phyloP scores from a whole-genome alignment of 1,140 invertebrate species.

The Halesus radiatus region DNA sequence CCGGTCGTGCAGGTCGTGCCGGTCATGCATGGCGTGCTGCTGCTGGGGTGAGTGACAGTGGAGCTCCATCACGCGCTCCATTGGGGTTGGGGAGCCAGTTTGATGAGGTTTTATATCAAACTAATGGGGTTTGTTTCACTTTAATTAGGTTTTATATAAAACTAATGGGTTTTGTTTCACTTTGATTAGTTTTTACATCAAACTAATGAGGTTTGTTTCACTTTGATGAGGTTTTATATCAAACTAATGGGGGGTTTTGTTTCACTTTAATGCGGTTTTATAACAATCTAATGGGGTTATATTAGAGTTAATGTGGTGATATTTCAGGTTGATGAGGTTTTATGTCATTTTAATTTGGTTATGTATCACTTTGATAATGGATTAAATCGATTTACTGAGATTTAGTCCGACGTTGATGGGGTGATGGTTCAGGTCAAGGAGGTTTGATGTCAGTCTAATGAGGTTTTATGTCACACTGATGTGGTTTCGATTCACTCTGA shows the following conservation, averaged over 20 bases:
- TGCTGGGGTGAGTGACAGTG: conserved; percentile 55
- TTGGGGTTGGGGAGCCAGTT: conserved; percentile 3
- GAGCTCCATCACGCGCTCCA: conserved; percentile 50
- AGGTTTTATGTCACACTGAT: not conserved
- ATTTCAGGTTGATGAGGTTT: not conserved
- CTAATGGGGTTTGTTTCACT: not conserved
- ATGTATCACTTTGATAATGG: too few relatives aligned
- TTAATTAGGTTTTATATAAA: not conserved
- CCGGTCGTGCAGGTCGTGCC: conserved; percentile 39
- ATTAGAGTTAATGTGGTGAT: not conserved
- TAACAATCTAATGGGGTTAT: not conserved
- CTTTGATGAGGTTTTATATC: not conserved
- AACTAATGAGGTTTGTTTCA: not conserved
- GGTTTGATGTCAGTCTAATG: not conserved
- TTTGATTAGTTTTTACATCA: not conserved
- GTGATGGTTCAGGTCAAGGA: not conserved
- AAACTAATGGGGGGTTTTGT: not conserved
- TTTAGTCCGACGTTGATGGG: not conserved
- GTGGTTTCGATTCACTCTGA: not conserved
- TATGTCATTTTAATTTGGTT: not conserved
- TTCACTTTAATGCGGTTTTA: not conserved
- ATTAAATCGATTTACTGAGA: not conserved
- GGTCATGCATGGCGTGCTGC: conserved; percentile 38
- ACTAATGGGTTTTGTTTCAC: not conserved
- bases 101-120: not conserved